Evolutionary conservation across 1,140 invertebrate species (phyloP).

Genomic region (Drosophila nebulosa): DNA sequence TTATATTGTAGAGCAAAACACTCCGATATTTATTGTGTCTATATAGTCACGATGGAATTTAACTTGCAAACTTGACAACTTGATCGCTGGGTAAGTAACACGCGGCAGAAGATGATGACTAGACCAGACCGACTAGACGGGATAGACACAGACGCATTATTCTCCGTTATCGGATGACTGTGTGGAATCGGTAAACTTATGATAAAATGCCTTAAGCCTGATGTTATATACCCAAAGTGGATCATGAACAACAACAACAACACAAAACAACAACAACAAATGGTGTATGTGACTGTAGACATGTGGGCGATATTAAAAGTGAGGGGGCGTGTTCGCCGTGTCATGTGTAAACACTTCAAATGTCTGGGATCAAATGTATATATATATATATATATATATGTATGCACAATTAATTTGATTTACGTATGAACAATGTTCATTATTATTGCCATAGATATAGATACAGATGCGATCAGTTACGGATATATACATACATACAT

Average conservation of each 20-base stretch:
- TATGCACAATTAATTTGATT: constrained; percentile 17
- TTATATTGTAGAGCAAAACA: not conserved
- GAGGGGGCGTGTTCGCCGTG: not conserved
- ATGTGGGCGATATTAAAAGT: not conserved
- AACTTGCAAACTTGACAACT: not conserved
- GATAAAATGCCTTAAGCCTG: constrained; percentile 36
- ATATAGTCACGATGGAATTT: not conserved
- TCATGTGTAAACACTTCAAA: constrained; percentile 7
- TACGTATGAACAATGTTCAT: constrained; percentile 9
- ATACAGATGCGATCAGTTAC: constrained; percentile 13
- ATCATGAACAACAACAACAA: constrained; percentile 11
- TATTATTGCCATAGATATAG: constrained; percentile 32
- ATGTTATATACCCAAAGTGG: constrained; percentile 13
- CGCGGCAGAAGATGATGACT: not conserved
- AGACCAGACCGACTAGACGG: no score
- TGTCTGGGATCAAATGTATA: constrained; percentile 3
- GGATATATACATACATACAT: not conserved
- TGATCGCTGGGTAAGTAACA: not conserved
- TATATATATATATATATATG: not conserved
- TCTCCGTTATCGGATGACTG: not conserved
- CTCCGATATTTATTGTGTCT: not conserved
- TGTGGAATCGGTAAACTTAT: constrained; percentile 6
- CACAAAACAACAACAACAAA: not conserved
- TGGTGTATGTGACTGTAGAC: constrained; percentile 33
- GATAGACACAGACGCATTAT: not conserved